Conservation (phyloP, 1,140 invertebrate genomes). For the Lasaia peninsularis region DNA sequence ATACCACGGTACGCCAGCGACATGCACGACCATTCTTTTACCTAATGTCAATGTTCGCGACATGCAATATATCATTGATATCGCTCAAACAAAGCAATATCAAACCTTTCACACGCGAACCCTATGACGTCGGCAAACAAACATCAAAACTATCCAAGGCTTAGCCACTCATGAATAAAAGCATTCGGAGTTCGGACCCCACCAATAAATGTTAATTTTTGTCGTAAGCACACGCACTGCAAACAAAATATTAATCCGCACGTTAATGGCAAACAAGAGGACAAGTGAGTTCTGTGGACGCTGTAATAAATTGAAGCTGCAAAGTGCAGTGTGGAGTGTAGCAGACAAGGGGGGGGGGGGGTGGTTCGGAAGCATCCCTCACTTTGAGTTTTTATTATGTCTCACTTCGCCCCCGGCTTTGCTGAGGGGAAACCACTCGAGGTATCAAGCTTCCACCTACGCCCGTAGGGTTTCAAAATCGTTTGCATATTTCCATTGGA, state of each 20-base stretch:
- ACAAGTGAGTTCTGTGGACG: constrained; percentile 46
- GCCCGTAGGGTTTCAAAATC: constrained; percentile 20
- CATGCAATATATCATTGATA: constrained; percentile 71
- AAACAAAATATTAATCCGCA: constrained; percentile 73
- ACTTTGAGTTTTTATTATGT: constrained; percentile 52
- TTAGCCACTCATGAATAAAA: constrained; percentile 75
- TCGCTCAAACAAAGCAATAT: constrained; percentile 62
- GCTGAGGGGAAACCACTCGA: constrained; percentile 59
- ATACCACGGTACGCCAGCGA: constrained; percentile 45
- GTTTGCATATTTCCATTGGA: constrained; percentile 38
- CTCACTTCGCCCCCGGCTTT: constrained; percentile 40
- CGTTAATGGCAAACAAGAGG: constrained; percentile 71
- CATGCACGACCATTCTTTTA: constrained; percentile 52
- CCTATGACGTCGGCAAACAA: constrained; percentile 59
- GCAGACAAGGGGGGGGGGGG: constrained; percentile 24
- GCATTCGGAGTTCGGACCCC: constrained; percentile 48
- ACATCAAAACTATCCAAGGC: constrained; percentile 55
- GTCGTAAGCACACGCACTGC: constrained; percentile 59
- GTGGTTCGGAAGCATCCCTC: constrained; percentile 26
- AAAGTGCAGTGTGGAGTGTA: constrained; percentile 44
- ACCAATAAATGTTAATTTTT: constrained; percentile 73
- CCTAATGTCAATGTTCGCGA: constrained; percentile 61
- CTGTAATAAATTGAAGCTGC: constrained; percentile 65
- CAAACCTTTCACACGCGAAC: constrained; percentile 71
- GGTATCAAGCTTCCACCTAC: constrained; percentile 41